phyloP scores from a whole-genome alignment of 2,797 vertebrate species.

The Notamacropus eugenii region DNA sequence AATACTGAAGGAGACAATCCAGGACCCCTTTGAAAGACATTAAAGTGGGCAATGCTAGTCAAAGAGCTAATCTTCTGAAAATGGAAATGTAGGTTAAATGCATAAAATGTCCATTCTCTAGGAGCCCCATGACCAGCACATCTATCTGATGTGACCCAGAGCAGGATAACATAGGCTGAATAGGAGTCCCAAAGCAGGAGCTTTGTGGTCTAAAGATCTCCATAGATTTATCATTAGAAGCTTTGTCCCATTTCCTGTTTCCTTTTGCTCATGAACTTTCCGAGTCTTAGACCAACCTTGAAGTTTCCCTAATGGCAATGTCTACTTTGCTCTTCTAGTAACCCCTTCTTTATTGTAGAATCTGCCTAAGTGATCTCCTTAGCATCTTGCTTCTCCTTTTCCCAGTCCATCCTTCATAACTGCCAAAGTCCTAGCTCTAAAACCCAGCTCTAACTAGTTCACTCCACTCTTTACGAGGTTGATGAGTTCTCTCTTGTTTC shows the following conservation, averaged over 20 bases:
- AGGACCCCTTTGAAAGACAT: not conserved
- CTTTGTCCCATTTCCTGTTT: not conserved
- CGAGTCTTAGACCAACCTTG: not conserved
- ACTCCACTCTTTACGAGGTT: not conserved
- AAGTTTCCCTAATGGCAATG: not conserved
- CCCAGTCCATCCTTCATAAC: not conserved
- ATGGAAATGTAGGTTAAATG: not conserved
- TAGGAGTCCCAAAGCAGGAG: not conserved
- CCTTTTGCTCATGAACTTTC: not conserved
- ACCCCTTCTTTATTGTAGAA: not conserved
- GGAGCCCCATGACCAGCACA: not conserved
- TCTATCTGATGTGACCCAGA: not conserved
- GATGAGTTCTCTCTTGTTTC: not conserved
- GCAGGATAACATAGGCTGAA: not conserved
- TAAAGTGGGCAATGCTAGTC: not conserved
- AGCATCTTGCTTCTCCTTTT: not conserved
- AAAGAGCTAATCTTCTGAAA: not conserved
- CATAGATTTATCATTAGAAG: not conserved
- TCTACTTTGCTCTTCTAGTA: not conserved
- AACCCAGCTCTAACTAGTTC: not conserved
- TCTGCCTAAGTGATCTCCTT: not conserved
- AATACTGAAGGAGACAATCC: not conserved
- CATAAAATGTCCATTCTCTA: not conserved
- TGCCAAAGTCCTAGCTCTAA: not conserved
- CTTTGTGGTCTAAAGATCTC: not conserved